phyloP scores from a whole-genome alignment of 2,113 vertebrate species.

The Diadophis punctatus region DNA sequence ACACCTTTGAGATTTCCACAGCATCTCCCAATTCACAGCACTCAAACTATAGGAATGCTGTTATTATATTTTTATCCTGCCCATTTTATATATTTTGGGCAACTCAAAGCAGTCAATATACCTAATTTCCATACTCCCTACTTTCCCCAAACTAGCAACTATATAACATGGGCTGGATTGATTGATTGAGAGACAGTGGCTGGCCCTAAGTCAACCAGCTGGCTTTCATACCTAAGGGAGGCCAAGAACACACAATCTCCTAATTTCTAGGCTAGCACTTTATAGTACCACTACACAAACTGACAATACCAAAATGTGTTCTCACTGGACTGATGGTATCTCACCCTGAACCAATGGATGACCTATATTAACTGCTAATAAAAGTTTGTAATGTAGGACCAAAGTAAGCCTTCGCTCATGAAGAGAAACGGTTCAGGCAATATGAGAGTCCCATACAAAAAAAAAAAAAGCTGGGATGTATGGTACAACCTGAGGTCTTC shows the following conservation, averaged over 20 bases:
- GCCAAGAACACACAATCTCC: neutral
- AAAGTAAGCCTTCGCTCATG: neutral
- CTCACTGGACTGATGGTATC: neutral
- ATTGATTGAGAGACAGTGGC: neutral
- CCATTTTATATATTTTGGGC: neutral
- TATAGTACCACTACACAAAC: neutral
- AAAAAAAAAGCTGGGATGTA: neutral
- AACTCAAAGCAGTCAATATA: neutral
- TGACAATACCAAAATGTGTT: neutral
- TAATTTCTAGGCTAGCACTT: neutral
- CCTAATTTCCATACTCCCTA: neutral
- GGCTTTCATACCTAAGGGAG: neutral
- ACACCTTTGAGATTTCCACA: neutral
- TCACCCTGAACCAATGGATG: neutral
- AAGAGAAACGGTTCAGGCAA: neutral
- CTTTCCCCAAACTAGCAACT: neutral
- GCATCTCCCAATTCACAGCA: neutral
- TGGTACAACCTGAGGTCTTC: neutral
- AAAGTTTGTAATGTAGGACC: neutral
- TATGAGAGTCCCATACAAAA: neutral
- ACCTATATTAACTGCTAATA: neutral
- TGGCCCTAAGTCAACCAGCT: neutral
- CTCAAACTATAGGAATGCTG: neutral
- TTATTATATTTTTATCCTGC: neutral
- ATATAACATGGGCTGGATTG: neutral